These are phyloP conservation scores for Dolomedes plantarius DNA, from an alignment of 2,888 invertebrate genomes.

Conservation along the genomic window DNA sequence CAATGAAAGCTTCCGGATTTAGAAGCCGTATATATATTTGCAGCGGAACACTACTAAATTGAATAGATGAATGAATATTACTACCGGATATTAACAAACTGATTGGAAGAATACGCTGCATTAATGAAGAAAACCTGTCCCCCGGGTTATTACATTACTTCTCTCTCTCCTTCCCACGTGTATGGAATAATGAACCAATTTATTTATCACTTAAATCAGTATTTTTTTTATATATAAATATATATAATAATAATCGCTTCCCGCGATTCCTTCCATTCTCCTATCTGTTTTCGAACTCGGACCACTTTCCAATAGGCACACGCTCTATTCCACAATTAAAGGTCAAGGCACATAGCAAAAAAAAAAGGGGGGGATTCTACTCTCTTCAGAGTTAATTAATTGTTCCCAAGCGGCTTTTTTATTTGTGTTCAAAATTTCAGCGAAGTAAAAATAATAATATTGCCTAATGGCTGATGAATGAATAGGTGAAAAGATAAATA, in stretches of 20 bases:
- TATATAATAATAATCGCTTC: constrained; percentile 13
- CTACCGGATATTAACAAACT: constrained; percentile 31
- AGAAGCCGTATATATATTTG: neutral
- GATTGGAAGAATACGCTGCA: constrained; percentile 13
- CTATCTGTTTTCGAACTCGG: neutral
- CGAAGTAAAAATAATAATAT: neutral
- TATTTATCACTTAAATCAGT: constrained; percentile 57
- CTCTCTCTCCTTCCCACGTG: constrained; percentile 38
- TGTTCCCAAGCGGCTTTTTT: constrained; percentile 22
- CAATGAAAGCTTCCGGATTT: neutral
- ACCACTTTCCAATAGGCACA: neutral
- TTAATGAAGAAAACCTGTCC: constrained; percentile 47
- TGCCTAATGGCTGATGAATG: neutral
- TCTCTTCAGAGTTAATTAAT: constrained; percentile 17
- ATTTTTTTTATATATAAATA: too few relatives aligned
- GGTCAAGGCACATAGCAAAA: neutral
- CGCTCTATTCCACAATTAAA: neutral
- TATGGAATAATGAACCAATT: constrained; percentile 62
- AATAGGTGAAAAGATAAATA: neutral
- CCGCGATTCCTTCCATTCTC: neutral
- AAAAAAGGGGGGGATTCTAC: too few relatives aligned
- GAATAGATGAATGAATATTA: constrained; percentile 40
- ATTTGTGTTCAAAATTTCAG: neutral
- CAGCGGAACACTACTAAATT: constrained; percentile 1
- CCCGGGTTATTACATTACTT: neutral